Evolutionary conservation across 1,140 invertebrate species (phyloP).

Genomic region (Aphis gossypii): DNA sequence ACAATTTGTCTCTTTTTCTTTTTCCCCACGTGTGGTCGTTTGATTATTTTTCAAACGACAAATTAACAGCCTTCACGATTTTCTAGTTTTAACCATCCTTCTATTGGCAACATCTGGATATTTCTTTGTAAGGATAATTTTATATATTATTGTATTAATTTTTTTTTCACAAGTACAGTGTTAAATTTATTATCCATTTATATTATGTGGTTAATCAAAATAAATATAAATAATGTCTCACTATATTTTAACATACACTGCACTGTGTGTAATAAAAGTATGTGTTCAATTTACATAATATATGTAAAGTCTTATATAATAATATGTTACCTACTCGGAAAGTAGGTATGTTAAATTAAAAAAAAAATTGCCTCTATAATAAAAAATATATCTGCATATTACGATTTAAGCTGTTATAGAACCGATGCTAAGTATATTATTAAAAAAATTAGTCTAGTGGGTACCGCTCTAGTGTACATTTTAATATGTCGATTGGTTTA

Average conservation of each 20-base stretch:
- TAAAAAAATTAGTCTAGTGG: too few species aligned
- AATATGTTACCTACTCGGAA: background rate
- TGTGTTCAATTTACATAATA: background rate
- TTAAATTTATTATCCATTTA: background rate
- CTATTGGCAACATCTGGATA: background rate
- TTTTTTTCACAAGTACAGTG: background rate
- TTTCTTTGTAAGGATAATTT: background rate
- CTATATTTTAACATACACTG: background rate
- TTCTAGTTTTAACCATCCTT: background rate
- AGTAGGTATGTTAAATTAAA: background rate
- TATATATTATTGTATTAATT: background rate
- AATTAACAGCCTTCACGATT: slow-evolving; percentile 38
- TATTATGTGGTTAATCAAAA: background rate
- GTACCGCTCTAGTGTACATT: too few species aligned
- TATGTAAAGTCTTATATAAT: background rate
- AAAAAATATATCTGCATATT: background rate
- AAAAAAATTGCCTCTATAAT: too few species aligned
- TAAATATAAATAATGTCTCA: background rate
- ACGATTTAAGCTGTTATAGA: background rate
- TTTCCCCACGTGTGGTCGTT: background rate
- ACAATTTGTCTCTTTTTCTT: slow-evolving; percentile 7
- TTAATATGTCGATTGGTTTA: too few species aligned
- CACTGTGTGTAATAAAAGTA: background rate
- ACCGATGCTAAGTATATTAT: too few species aligned
- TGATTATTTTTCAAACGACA: slow-evolving; percentile 50